phyloP scores from a whole-genome alignment of 2,888 invertebrate genomes.

The Drosophila diplacantha region DNA sequence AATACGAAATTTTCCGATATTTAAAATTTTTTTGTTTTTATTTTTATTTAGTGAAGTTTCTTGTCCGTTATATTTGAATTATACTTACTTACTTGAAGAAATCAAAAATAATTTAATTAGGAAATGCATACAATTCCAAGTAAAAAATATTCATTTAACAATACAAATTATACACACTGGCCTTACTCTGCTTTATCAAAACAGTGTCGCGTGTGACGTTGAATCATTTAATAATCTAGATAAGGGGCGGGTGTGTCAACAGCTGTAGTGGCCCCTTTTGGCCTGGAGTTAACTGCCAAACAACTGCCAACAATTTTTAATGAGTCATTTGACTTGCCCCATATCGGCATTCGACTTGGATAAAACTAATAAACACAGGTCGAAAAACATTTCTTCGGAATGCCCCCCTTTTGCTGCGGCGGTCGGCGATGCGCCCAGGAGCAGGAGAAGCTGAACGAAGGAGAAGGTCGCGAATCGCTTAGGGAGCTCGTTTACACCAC shows the following conservation, averaged over 20 bases:
- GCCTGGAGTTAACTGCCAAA: constrained; percentile 34
- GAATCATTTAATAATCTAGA: constrained; percentile 37
- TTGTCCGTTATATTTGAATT: background rate
- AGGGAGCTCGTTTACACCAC: constrained; percentile 15
- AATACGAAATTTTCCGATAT: no score
- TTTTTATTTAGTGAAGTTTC: background rate
- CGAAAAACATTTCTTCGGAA: constrained; percentile 12
- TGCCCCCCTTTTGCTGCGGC: constrained; percentile 64
- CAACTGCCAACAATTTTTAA: constrained; percentile 14
- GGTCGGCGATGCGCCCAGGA: constrained; percentile 51
- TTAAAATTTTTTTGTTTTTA: no score
- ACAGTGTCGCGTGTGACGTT: constrained; percentile 26
- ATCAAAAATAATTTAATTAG: background rate
- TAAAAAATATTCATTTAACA: background rate
- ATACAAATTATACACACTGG: background rate
- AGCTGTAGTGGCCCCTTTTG: constrained; percentile 17
- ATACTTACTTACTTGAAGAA: background rate
- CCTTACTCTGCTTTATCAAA: constrained; percentile 23
- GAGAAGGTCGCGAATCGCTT: background rate
- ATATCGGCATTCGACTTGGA: constrained; percentile 11
- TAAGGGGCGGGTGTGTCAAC: constrained; percentile 31
- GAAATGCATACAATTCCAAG: no score
- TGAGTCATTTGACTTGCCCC: constrained; percentile 30
- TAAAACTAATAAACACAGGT: constrained; percentile 5
- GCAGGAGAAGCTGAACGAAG: constrained; percentile 1